A percentile compares a stretch with the other conserved stretches of the same genome.
Evolutionary conservation across 2,797 vertebrate genomes (phyloP).

Genomic region (Heliangelus exortis): DNA sequence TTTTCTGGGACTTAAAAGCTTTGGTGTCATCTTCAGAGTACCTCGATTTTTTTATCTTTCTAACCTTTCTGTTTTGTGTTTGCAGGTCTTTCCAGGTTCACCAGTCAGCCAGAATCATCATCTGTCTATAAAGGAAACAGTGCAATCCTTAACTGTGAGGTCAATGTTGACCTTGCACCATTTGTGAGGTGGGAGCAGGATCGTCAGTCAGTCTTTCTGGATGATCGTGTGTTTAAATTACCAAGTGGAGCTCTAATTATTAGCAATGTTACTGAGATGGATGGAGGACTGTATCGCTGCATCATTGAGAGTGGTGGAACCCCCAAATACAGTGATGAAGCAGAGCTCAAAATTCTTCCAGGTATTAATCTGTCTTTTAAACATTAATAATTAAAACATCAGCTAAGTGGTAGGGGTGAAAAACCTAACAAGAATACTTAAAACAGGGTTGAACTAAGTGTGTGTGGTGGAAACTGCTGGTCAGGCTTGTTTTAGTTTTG

Average conservation of each 20-base stretch:
- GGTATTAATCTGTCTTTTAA: conserved; percentile 75
- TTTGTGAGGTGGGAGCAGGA: conserved; percentile 92
- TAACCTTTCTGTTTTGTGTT: neutral
- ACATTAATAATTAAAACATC: neutral
- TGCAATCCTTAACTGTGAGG: conserved; percentile 88
- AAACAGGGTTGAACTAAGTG: neutral
- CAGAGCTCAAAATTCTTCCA: conserved; percentile 85
- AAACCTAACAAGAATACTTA: neutral
- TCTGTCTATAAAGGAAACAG: conserved; percentile 80
- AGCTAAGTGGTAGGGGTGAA: accelerated
- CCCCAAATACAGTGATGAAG: conserved; percentile 92
- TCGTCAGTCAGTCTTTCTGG: conserved; percentile 78
- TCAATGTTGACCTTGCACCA: conserved; percentile 85
- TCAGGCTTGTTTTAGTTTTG: neutral
- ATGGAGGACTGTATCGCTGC: conserved; percentile 90
- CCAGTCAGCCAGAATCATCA: conserved; percentile 84
- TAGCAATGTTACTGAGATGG: conserved; percentile 85
- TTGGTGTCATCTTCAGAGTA: accelerated
- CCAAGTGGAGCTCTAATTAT: conserved; percentile 88
- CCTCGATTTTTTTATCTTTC: accelerated
- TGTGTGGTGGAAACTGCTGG: neutral
- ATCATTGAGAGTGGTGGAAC: conserved; percentile 85
- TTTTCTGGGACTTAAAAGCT: neutral
- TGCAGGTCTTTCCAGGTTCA: conserved; percentile 89
- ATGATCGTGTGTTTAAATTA: conserved; percentile 80